Base-by-base conservation (phyloP, 2,888 invertebrate genomes). In the Brachyptera risi region DNA sequence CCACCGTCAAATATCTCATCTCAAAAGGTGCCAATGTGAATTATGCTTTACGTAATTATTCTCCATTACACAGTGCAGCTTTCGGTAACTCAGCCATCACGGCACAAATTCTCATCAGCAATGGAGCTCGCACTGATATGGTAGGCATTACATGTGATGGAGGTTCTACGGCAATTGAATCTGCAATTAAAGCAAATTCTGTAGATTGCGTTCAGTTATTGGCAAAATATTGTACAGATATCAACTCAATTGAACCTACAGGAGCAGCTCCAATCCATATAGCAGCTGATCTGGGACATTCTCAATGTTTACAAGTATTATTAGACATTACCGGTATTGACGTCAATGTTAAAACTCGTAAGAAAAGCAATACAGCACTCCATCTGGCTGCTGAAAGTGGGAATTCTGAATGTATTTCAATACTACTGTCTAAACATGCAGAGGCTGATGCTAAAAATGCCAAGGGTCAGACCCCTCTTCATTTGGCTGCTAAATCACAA, bases 321-420 rank as follows among this genome's bases (percentile, higher is more conserved):
- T 73, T 92, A 40, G 87, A 88, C 67, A 84, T 86, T 3, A 86
- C 90, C 51, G 82, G 84, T 63, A 82, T 84, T 1, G 85, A 90
- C 69, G 80, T 88, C 1, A 84, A 90, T 68, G 82, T 84, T 0
- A 79, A 84, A 64, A 87, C 88, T 44, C 82, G 85, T 3, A 88
- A 87, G 61, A 86, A 88, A 68, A 87, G 88, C 65, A 85, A 88
- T 11, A 90, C 89, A 0, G 86, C 91, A 0, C 71, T 92, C 59
- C 95, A 95, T 77, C 77, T 94, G 65, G 92, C 94, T 0, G 92
- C 94, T 1, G 93, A 93, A 71, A 90, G 90, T 60, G 92, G 93
- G 1, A 90, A 90, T 71, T 83, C 83, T 11, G 90, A 93, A 58
- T 92, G 91, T 69, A 84, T 93, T 0, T 86, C 88, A 69, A 74